Base-by-base conservation (phyloP, 1,140 invertebrate species). In the Cydia splendana region DNA sequence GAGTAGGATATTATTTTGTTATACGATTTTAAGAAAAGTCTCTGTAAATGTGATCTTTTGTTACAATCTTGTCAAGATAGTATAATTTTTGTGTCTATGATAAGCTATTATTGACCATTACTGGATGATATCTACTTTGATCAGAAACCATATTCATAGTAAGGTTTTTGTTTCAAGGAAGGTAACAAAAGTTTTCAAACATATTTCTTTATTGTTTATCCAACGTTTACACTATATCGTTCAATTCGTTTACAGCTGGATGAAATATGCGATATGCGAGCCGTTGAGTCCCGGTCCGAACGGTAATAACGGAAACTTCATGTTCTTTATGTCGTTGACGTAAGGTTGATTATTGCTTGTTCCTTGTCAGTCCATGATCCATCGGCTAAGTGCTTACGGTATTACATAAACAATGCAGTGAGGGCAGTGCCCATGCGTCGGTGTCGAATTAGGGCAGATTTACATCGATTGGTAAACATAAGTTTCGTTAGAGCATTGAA, bases 161-260 rank as follows among this genome's bases (percentile, higher is more conserved):
- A 48, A 48, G 1, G 3, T 48, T 48, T 48, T 15, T 0, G 7
- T 13, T 48, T 48, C 12, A 48, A 48, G 45, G 45, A 48, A 48
- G 1, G 45, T 48, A 48, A 48, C 45, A 4, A 15, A 48, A 15
- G 45, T 48, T 13, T 48, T 15, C 12, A 48, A 48, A 48, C 42
- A 45, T 45, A 1, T 45, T 45, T 48, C n/a, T 6, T 18, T 18
- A 57, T 62, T 62, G 57, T 62, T 62, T 62, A 62, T 24, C 57
- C 9, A 20, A 62, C 0, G 20, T 62, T 62, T 62, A 62, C 57
- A 12, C 24, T 62, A 62, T 62, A 62, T 62, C 18, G 9, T 24
- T 24, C 18, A 62, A 62, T 62, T 62, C 57, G 57, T 20, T 53
- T 62, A 62, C 57, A 62, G 57, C 57, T 62, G 57, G 57, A 62